A percentile compares a stretch with the other conserved stretches of the same genome.
phyloP scores from a whole-genome alignment of 2,888 invertebrate genomes.

The Tiliacea aurago region DNA sequence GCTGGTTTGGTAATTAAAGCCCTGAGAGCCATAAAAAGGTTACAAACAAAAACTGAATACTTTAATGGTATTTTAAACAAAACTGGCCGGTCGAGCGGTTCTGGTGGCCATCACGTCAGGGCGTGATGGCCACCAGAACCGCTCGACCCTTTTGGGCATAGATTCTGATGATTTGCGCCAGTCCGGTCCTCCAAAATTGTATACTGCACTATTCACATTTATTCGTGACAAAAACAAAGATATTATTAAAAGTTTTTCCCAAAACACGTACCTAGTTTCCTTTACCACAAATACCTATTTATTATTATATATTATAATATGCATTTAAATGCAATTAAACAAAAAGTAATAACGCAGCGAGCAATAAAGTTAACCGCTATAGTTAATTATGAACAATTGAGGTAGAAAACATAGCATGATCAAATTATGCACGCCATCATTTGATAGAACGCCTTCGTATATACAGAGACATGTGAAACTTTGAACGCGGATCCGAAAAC shows the following conservation, averaged over 20 bases:
- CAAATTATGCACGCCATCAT: conserved; percentile 48
- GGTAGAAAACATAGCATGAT: conserved; percentile 59
- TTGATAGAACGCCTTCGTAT: conserved; percentile 35
- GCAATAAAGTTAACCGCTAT: conserved; percentile 36
- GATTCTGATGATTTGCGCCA: not conserved
- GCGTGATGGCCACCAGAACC: not conserved
- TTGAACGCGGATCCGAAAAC: conserved; percentile 8
- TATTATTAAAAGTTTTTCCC: not conserved
- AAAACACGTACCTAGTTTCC: not conserved
- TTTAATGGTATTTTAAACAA: not conserved
- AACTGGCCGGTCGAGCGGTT: no score
- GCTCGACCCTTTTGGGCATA: no score
- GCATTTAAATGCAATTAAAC: conserved; percentile 44
- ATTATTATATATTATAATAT: not conserved
- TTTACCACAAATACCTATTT: not conserved
- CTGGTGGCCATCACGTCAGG: no score
- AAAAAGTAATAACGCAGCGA: conserved; percentile 41
- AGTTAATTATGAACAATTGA: conserved; percentile 49
- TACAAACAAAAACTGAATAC: not conserved
- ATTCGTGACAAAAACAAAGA: conserved; percentile 12
- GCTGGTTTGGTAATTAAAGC: conserved; percentile 18
- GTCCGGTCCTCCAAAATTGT: not conserved
- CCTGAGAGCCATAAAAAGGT: not conserved
- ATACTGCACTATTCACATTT: not conserved
- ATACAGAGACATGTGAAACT: conserved; percentile 22